Evolutionary conservation across 1,140 invertebrate species (phyloP), one percentile per base, ranked within the genome.

Genomic region (Dolichoris vasculosae): DNA sequence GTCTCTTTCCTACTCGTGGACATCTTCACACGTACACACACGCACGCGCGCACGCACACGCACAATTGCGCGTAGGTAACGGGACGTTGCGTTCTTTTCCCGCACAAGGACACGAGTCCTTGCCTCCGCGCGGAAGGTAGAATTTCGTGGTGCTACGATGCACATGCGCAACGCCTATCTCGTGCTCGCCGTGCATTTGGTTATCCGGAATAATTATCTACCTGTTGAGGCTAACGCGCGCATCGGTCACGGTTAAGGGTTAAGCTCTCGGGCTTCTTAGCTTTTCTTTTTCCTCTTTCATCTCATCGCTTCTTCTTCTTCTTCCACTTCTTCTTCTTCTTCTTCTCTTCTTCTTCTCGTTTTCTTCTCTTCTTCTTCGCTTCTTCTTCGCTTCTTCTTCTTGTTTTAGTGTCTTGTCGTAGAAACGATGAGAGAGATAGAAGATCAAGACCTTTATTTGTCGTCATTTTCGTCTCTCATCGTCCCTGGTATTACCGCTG

Each of bases 141-240:
- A 73, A 7, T 73, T 73, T 73, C 69, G 69, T 40, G 38, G 35
- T 32, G 35, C 1, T 0, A 6, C 2, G 38, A 0, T 38, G 69
- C 51, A 32, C 51, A 76, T 71, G 32, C 67, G 30, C 48, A 48
- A 73, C 81, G 71, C 82, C 82, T 59, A 69, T 71, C 78, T 80
- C 78, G 23, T 63, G 30, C 71, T 51, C 55, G 48, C 32, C 43
- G 55, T 83, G 71, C 82, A 32, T 77, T 77, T 32, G 40, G 71
- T 83, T 77, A 63, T 83, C 82, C 38, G 20, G 82, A 69, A 83
- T 83, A 83, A 83, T 83, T 83, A 83, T 83, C 82, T 77, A 83
- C 73, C 71, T 83, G 51, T 38, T 23, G 30, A 73, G 69, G 38
- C 69, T 26, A 43, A 73, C n/a, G 79, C 43, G 20, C 55, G 51